Base-by-base conservation (phyloP, 2,888 invertebrate genomes). In the Eucera pruinosa region DNA sequence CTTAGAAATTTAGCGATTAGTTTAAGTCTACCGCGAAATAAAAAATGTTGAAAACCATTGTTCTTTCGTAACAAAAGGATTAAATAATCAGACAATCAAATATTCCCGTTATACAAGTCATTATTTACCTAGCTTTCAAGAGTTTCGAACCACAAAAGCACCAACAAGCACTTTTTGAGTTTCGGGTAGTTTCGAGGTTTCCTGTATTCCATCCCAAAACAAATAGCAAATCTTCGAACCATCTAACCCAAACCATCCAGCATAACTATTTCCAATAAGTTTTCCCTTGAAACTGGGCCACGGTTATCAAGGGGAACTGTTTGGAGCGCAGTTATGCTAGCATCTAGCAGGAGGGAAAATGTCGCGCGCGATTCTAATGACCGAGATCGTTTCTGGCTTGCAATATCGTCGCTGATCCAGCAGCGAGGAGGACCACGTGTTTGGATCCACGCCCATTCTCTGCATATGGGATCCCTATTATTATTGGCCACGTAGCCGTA, bases 401-500 rank as follows among this genome's bases (percentile, higher is more conserved):
- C 50, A 61, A 64, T 65, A 60, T 64, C 64, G 48, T 62, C 72
- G 67, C 66, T 45, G 80, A 77, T 76, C 80, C 69, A 75, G 75
- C 74, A 64, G 70, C 70, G 74, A 66, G 23, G 15, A 7, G 6
- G 57, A n/a, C 25, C 48, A 33, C 48, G 70, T 64, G 71, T 76
- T 73, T 75, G 69, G 61, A 65, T 50, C 62, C 47, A 30, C 52
- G 68, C 48, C 71, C 71, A 57, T 60, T 76, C 47, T 27, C 58
- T 23, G 71, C 58, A 69, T 60, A 70, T 67, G 78, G 60, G 65
- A 67, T 65, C 18, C 57, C 9, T 39, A 20, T 50, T 68, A 47
- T 65, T 79, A 75, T 75, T 66, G 71, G 64, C 60, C 67, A 48
- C 60, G 65, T 50, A 61, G 54, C 47, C 18, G 58, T 5, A 15